These are phyloP conservation scores for Mesaphorura yosii DNA, from an alignment of 1,140 invertebrate genomes.

Conservation along the genomic window DNA sequence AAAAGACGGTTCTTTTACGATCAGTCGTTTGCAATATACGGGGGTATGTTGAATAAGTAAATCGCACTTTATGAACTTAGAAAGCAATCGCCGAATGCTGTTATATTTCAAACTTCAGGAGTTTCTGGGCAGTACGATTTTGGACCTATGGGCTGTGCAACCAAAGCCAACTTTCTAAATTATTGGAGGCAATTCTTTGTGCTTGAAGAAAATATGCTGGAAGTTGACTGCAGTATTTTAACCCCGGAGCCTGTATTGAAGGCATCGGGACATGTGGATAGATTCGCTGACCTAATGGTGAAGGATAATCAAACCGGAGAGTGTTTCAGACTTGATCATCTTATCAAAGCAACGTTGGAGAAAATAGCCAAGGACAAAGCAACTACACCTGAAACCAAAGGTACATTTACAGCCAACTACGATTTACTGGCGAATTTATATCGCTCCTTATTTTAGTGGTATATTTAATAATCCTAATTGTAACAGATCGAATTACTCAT, in stretches of 20 bases:
- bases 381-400: slow-evolving; percentile 52
- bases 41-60: slow-evolving; percentile 48
- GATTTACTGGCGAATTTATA: slow-evolving; percentile 20
- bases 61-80: background rate
- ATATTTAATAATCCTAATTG: background rate
- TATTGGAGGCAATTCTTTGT: slow-evolving; percentile 94
- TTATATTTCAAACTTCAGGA: slow-evolving; percentile 36
- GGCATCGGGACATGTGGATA: slow-evolving; percentile 95
- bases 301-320: slow-evolving; percentile 93
- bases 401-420: slow-evolving; percentile 32
- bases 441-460: background rate
- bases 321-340: slow-evolving; percentile 92
- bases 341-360: slow-evolving; percentile 94
- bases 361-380: slow-evolving; percentile 80
- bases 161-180: slow-evolving; percentile 89
- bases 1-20: slow-evolving; percentile 97
- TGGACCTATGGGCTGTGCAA: slow-evolving; percentile 97
- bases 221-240: slow-evolving; percentile 94
- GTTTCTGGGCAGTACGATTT: slow-evolving; percentile 85
- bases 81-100: background rate
- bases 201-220: slow-evolving; percentile 94
- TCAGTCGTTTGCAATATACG: slow-evolving; percentile 98
- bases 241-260: slow-evolving; percentile 94
- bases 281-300: slow-evolving; percentile 98
- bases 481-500: slow-evolving; percentile 10